These are phyloP conservation scores for Cottus gobio DNA, from an alignment of 2,113 vertebrate genomes.

Conservation along the genomic window DNA sequence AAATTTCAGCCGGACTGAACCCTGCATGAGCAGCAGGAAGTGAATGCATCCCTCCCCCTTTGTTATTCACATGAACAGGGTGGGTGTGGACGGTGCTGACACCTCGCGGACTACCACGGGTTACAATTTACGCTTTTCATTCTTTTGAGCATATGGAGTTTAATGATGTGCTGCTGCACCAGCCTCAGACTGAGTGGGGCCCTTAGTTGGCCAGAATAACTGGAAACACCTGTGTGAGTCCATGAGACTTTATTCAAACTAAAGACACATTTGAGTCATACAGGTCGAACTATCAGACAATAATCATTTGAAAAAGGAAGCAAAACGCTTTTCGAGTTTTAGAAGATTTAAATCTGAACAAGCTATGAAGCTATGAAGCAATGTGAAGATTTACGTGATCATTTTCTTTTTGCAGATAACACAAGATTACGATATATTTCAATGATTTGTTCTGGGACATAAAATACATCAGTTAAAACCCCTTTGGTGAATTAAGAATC, in stretches of 20 bases:
- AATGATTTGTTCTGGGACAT: too few species aligned
- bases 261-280: background rate
- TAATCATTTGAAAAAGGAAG: background rate
- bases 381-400: too few species aligned
- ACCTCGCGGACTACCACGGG: background rate
- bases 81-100: background rate
- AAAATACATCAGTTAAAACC: too few species aligned
- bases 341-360: background rate
- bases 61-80: background rate
- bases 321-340: background rate
- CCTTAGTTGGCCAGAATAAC: background rate
- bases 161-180: background rate
- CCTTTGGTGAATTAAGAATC: too few species aligned
- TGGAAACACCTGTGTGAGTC: background rate
- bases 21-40: background rate
- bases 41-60: background rate
- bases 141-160: background rate
- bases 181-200: background rate
- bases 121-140: background rate
- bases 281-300: background rate
- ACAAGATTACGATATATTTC: too few species aligned
- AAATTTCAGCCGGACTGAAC: background rate
- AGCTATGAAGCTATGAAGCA: too few species aligned
- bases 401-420: too few species aligned
- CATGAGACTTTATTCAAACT: background rate